Evolutionary conservation across 2,113 vertebrate species (phyloP).

Genomic region (Vanacampus margaritifer): DNA sequence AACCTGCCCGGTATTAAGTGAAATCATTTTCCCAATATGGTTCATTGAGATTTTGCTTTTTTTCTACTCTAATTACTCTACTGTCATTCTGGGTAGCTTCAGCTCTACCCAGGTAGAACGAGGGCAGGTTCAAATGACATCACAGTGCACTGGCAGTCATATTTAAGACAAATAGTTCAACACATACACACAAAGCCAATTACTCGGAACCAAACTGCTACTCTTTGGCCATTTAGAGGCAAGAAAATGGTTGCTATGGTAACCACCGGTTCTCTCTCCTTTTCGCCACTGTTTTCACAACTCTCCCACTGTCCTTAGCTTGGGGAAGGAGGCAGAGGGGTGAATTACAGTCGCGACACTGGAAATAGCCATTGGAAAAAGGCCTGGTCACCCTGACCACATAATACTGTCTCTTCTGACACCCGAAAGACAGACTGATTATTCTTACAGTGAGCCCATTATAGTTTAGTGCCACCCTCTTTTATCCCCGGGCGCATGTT

Average conservation of each 20-base stretch:
- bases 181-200: not conserved
- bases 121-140: constrained; percentile 38
- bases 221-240: constrained; percentile 51
- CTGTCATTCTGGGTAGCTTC: not conserved
- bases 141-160: constrained; percentile 68
- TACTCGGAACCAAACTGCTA: constrained; percentile 6
- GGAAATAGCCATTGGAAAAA: not conserved
- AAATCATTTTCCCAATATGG: constrained; percentile 1
- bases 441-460: constrained; percentile 7
- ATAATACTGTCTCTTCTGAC: constrained; percentile 55
- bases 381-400: constrained; percentile 1
- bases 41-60: not conserved
- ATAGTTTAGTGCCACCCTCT: not conserved
- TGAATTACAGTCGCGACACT: not conserved
- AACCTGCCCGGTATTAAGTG: not conserved
- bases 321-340: constrained; percentile 4
- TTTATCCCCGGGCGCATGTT: constrained; percentile 28
- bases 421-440: constrained; percentile 3
- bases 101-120: not conserved
- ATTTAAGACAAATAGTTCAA: constrained; percentile 54
- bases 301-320: not conserved
- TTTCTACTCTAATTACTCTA: not conserved
- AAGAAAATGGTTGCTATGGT: constrained; percentile 4
- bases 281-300: not conserved
- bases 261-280: not conserved